Base-by-base conservation (phyloP, 2,797 vertebrate species). In the Sebastes variabilis region DNA sequence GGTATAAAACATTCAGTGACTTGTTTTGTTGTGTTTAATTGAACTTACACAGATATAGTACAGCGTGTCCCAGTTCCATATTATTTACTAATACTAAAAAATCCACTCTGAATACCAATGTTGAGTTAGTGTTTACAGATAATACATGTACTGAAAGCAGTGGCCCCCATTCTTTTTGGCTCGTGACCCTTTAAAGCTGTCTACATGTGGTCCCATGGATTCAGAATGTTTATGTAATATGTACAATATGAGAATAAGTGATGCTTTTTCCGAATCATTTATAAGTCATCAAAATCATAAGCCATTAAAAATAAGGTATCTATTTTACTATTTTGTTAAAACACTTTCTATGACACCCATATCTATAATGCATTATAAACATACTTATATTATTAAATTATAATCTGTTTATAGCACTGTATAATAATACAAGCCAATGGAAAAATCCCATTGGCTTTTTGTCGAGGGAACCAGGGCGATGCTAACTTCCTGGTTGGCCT, bases 1-100 rank as follows among this genome's bases (percentile, higher is more conserved):
- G 14, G 5, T 73, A 27, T 71, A 34, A 80, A 58, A 59, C 56
- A 65, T 42, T 52, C 25, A 25, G 1, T 14, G 30, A 22, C 46
- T 14, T 2, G 27, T 79, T 75, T 42, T 72, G 25, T 60, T 80
- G 62, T 66, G 30, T 67, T 76, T 82, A 60, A 80, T 72, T 66
- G 55, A 70, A 65, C 34, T 68, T 72, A 65, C 6, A 25, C 6
- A 34, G 8, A 54, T 58, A 30, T 60, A n/a, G 58, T n/a, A 46
- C 34, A 36, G n/a, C 8, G 24, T 66, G 54, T 36, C 70, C 22
- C 36, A 52, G 10, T 52, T 68, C 8, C 25, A 59, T 68, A 25
- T 36, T 24, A 68, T 82, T 69, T 52, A 54, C 8, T 10, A 24
- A 30, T 16, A 56, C 55, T 42, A 3, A 64, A 30, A 75, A 29